These are phyloP conservation scores for Battus philenor DNA, from an alignment of 1,140 invertebrate genomes.

Conservation along the genomic window DNA sequence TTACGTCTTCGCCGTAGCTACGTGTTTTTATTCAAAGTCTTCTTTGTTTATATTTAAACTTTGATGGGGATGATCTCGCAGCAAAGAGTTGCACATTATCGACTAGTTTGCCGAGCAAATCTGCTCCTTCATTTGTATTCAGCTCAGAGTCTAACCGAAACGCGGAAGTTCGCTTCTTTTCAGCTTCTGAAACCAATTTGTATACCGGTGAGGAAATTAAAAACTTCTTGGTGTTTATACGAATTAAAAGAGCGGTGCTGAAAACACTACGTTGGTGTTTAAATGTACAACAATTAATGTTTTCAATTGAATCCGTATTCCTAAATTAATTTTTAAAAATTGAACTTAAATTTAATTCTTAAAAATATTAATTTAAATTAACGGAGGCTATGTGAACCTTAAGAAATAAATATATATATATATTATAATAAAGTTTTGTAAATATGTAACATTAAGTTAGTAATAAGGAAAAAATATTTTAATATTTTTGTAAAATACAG, in stretches of 20 bases:
- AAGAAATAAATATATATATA: too few relatives aligned
- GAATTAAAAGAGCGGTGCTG: conserved; percentile 15
- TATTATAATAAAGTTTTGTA: too few relatives aligned
- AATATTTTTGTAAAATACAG: conserved; percentile 2
- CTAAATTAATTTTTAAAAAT: too few relatives aligned
- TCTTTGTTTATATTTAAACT: conserved; percentile 10
- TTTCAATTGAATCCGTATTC: too few relatives aligned
- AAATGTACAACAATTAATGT: conserved; percentile 2
- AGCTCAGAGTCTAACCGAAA: conserved; percentile 35
- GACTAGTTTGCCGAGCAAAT: conserved; percentile 44
- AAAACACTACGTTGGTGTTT: too few relatives aligned
- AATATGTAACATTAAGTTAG: too few relatives aligned
- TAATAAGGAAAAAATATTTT: too few relatives aligned
- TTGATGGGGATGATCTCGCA: conserved; percentile 23
- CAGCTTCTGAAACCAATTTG: conserved; percentile 62
- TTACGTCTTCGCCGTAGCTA: too few relatives aligned
- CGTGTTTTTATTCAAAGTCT: not conserved
- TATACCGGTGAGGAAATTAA: conserved; percentile 62
- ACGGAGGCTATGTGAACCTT: too few relatives aligned
- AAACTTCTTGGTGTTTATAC: conserved; percentile 40
- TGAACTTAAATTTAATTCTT: too few relatives aligned
- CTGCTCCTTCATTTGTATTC: conserved; percentile 61
- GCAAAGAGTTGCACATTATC: conserved; percentile 44
- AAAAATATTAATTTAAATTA: too few relatives aligned
- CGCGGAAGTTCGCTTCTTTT: conserved; percentile 43